Evolutionary conservation across 2,888 invertebrate genomes (phyloP).

Genomic region (Amiota minor): DNA sequence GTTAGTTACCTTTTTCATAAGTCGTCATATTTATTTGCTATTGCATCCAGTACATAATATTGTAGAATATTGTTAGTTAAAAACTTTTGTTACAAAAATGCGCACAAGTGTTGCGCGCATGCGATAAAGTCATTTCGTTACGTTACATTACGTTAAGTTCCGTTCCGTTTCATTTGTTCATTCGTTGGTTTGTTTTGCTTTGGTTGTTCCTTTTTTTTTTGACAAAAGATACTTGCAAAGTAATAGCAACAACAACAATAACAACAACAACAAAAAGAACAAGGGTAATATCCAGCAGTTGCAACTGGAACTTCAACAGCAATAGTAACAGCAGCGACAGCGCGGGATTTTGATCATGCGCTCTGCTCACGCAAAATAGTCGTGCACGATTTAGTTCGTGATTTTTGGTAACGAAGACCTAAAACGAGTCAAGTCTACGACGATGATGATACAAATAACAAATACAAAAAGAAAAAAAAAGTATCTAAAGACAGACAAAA

Average conservation of each 20-base stretch:
- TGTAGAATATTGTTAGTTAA: neutral
- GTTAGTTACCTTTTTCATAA: no score
- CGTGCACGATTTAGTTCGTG: constrained; percentile 74
- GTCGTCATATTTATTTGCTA: neutral
- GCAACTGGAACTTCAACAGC: no score
- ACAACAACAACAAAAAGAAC: neutral
- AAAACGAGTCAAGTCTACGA: constrained; percentile 10
- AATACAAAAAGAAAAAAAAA: neutral
- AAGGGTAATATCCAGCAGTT: neutral
- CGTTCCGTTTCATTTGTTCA: neutral
- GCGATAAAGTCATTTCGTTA: constrained; percentile 9
- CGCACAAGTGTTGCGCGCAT: constrained; percentile 4
- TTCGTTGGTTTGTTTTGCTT: no score
- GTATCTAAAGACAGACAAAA: neutral
- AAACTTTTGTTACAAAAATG: neutral
- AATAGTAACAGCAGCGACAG: constrained; percentile 40
- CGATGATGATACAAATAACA: neutral
- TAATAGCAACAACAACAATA: neutral
- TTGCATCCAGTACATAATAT: neutral
- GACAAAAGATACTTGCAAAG: neutral
- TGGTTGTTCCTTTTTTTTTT: no score
- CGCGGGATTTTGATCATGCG: constrained; percentile 69
- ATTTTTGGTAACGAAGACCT: constrained; percentile 71
- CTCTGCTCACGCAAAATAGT: constrained; percentile 73
- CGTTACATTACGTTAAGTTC: neutral